Evolutionary conservation across 2,113 vertebrate genomes (phyloP).

Genomic region (Oryzias curvinotus): DNA sequence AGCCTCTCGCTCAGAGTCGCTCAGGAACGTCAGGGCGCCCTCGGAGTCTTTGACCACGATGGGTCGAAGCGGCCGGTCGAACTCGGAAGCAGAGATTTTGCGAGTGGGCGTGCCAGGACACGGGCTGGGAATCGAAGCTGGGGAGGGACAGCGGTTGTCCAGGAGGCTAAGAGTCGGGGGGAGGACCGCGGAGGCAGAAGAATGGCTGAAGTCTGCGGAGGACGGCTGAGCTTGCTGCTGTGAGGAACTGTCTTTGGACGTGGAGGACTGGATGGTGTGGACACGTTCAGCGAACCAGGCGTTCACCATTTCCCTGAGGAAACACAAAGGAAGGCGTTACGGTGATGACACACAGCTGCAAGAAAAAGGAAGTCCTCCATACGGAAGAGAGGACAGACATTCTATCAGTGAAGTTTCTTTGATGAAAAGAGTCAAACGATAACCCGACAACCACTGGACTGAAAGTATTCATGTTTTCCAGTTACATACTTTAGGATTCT

Average conservation of each 20-base stretch:
- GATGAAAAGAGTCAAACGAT: too few relatives aligned
- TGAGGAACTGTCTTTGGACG: slow-evolving; percentile 54
- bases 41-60: slow-evolving; percentile 94
- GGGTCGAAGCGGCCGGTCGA: slow-evolving; percentile 92
- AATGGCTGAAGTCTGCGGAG: slow-evolving; percentile 44
- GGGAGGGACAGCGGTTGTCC: slow-evolving; percentile 56
- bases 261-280: slow-evolving; percentile 85
- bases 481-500: too few relatives aligned
- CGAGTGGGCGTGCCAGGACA: slow-evolving; percentile 83
- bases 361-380: not conserved
- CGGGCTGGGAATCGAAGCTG: slow-evolving; percentile 67
- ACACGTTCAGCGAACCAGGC: slow-evolving; percentile 97
- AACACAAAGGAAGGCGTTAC: not conserved
- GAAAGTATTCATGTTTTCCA: too few relatives aligned
- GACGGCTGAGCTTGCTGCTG: slow-evolving; percentile 76
- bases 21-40: slow-evolving; percentile 91
- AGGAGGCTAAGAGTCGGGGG: slow-evolving; percentile 59
- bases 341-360: slow-evolving; percentile 1
- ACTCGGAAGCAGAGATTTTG: slow-evolving; percentile 97
- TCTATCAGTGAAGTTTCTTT: not conserved
- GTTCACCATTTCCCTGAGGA: slow-evolving; percentile 95
- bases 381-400: not conserved
- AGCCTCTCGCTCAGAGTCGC: slow-evolving; percentile 82
- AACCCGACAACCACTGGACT: too few relatives aligned
- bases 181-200: slow-evolving; percentile 42